phyloP scores from a whole-genome alignment of 2,888 invertebrate genomes.

The Sicus ferrugineus region DNA sequence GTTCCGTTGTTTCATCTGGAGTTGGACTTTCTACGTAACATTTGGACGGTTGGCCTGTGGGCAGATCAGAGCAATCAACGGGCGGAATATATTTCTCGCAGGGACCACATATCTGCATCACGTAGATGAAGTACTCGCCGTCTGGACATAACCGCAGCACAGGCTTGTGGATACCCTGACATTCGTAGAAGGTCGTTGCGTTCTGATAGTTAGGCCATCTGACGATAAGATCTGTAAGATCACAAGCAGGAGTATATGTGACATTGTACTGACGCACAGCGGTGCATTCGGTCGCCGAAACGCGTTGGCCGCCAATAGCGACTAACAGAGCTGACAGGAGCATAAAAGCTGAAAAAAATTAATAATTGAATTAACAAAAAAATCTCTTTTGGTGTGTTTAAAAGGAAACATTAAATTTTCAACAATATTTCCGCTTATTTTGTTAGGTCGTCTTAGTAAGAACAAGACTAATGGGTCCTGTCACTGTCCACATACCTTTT shows the following conservation, averaged over 20 bases:
- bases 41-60: background rate
- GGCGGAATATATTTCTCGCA: conserved; percentile 48
- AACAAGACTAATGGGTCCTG: too few species aligned
- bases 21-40: background rate
- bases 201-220: conserved; percentile 48
- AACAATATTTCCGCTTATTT: conserved; percentile 40
- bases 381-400: too few species aligned
- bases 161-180: conserved; percentile 32
- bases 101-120: conserved; percentile 48
- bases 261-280: conserved; percentile 13
- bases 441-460: too few species aligned
- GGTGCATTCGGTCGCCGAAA: conserved; percentile 27
- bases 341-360: conserved; percentile 37
- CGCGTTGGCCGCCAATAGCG: conserved; percentile 28
- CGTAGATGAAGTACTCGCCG: conserved; percentile 47
- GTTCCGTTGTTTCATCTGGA: background rate
- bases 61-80: background rate
- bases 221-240: conserved; percentile 34
- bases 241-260: conserved; percentile 41
- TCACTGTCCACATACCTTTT: too few species aligned
- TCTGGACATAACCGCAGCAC: conserved; percentile 39
- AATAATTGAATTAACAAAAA: background rate
- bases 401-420: background rate
- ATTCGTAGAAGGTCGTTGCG: conserved; percentile 43
- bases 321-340: conserved; percentile 42